A percentile compares a stretch with the other conserved stretches of the same genome.
These are phyloP conservation scores for Melanophora roralis DNA, from an alignment of 2,888 invertebrate species.

Conservation along the genomic window DNA sequence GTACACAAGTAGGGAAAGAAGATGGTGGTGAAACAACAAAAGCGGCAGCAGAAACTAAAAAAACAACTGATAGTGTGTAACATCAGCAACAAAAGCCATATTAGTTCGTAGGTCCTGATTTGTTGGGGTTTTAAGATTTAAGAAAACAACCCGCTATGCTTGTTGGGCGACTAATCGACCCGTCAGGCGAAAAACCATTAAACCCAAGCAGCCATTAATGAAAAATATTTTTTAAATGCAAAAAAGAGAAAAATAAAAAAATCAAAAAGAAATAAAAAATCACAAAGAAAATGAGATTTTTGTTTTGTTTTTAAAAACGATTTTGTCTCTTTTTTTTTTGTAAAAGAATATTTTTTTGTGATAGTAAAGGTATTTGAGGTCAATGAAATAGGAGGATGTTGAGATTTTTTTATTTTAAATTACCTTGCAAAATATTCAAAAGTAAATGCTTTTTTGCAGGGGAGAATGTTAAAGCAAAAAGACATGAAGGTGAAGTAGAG, in stretches of 20 bases:
- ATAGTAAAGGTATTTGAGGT: constrained; percentile 43
- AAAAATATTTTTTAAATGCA: constrained; percentile 46
- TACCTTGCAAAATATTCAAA: constrained; percentile 59
- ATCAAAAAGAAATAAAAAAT: constrained; percentile 27
- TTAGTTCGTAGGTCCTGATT: constrained; percentile 49
- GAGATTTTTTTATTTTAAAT: constrained; percentile 31
- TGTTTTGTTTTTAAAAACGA: constrained; percentile 23
- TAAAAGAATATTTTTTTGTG: constrained; percentile 34
- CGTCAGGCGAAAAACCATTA: constrained; percentile 6
- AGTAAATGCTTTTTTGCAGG: not conserved
- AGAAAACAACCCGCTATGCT: constrained; percentile 59
- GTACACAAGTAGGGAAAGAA: constrained; percentile 59
- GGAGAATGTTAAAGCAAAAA: not conserved
- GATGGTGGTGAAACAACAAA: constrained; percentile 64
- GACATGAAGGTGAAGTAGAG: not conserved
- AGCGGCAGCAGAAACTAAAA: constrained; percentile 58
- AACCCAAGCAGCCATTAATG: constrained; percentile 39
- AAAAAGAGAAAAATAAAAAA: not conserved
- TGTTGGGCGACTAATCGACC: not conserved
- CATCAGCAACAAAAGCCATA: constrained; percentile 20
- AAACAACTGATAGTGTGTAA: constrained; percentile 28
- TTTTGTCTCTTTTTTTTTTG: constrained; percentile 41
- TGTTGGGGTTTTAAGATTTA: constrained; percentile 52
- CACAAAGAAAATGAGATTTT: constrained; percentile 34
- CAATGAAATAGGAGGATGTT: constrained; percentile 38